These are phyloP conservation scores for Drosophila meridionalis DNA, from an alignment of 2,888 invertebrate genomes.

Conservation along the genomic window DNA sequence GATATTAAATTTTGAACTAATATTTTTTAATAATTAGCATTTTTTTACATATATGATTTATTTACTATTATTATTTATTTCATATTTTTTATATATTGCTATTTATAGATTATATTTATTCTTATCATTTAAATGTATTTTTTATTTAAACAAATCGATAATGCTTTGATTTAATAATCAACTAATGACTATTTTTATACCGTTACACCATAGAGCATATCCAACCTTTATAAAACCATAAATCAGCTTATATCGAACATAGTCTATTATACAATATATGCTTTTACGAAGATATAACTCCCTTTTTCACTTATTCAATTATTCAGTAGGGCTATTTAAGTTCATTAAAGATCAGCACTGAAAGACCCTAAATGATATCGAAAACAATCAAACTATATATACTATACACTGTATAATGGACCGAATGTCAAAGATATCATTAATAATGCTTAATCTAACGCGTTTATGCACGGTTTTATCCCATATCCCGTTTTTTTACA, in stretches of 20 bases:
- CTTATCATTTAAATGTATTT: too few relatives aligned
- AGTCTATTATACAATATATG: neutral
- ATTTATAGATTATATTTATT: neutral
- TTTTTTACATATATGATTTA: neutral
- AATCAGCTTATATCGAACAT: neutral
- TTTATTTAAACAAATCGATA: neutral
- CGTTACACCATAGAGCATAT: neutral
- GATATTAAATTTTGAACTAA: neutral
- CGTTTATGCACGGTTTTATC: conserved; percentile 50
- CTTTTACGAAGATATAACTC: neutral
- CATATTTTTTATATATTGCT: neutral
- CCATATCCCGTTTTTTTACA: conserved; percentile 60
- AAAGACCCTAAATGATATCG: conserved; percentile 21
- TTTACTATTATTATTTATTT: neutral
- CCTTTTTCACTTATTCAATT: conserved; percentile 4
- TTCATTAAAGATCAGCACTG: conserved; percentile 25
- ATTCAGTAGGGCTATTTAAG: conserved; percentile 9
- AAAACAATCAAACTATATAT: conserved; percentile 13
- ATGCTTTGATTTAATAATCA: too few relatives aligned
- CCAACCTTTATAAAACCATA: neutral
- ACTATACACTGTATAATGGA: conserved; percentile 12
- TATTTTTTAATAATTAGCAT: neutral
- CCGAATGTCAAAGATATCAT: conserved; percentile 50
- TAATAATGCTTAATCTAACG: conserved; percentile 54
- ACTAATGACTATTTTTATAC: neutral